Evolutionary conservation across 2,113 vertebrate species (phyloP).

Genomic region (Bostrychus sinensis): DNA sequence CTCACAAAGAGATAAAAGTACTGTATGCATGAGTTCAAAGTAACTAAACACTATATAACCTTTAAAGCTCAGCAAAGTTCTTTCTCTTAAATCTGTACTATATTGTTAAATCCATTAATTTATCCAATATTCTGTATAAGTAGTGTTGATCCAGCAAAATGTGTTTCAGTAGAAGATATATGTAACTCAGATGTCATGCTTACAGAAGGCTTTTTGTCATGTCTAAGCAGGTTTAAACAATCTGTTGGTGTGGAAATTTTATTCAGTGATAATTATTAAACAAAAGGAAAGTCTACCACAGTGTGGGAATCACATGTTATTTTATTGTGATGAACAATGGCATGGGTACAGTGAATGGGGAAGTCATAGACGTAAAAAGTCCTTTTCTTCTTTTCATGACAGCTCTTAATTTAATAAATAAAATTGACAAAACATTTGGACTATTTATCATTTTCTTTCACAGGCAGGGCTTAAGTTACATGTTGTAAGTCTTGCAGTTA

Average conservation of each 20-base stretch:
- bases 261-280: not conserved
- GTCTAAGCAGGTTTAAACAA: not conserved
- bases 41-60: no score
- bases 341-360: conserved; percentile 69
- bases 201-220: not conserved
- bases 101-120: no score
- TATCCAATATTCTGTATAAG: no score
- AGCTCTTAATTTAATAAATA: conserved; percentile 75
- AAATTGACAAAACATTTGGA: conserved; percentile 77
- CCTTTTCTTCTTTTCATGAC: conserved; percentile 60
- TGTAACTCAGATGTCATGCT: not conserved
- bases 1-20: not conserved
- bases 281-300: not conserved
- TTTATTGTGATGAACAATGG: conserved; percentile 77
- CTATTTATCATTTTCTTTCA: conserved; percentile 64
- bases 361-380: conserved; percentile 71
- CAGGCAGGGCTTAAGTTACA: conserved; percentile 58
- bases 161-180: no score
- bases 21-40: no score
- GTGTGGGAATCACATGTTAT: conserved; percentile 70
- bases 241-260: not conserved
- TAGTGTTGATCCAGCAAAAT: no score
- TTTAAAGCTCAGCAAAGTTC: no score
- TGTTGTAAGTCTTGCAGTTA: conserved; percentile 61
- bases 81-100: no score